A percentile compares a stretch with the other conserved stretches of the same genome.
phyloP scores from a whole-genome alignment of 2,797 vertebrate species.

The Pangasius sanitwongsei region DNA sequence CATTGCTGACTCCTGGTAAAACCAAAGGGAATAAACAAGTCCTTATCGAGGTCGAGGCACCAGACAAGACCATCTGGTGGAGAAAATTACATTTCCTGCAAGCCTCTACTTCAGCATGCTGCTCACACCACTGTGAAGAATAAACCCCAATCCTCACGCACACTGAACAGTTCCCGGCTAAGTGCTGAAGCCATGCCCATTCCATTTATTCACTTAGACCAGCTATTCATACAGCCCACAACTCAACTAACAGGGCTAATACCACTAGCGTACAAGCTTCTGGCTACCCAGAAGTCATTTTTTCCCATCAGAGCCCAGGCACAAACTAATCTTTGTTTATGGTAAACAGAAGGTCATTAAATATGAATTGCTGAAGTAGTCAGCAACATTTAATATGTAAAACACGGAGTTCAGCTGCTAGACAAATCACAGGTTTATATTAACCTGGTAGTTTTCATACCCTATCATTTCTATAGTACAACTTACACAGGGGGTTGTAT shows the following conservation, averaged over 20 bases:
- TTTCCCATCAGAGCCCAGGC: background rate
- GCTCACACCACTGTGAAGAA: conserved; percentile 49
- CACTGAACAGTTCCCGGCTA: conserved; percentile 27
- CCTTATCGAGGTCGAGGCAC: conserved; percentile 45
- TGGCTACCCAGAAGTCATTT: conserved; percentile 41
- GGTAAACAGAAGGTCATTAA: conserved; percentile 15
- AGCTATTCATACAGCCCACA: conserved; percentile 39
- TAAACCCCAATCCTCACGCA: conserved; percentile 36
- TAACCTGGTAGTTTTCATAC: no score
- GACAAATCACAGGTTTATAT: background rate
- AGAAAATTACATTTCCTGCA: conserved; percentile 58
- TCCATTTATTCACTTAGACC: conserved; percentile 40
- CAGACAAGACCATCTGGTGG: conserved; percentile 62
- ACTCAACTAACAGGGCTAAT: conserved; percentile 17
- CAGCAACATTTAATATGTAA: background rate
- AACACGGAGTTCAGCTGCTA: background rate
- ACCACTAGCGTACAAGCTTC: conserved; percentile 17
- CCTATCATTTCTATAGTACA: background rate
- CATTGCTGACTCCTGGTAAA: conserved; percentile 45
- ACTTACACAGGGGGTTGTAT: background rate
- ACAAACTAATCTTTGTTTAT: conserved; percentile 1
- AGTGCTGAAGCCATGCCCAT: conserved; percentile 45
- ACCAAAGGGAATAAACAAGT: conserved; percentile 51
- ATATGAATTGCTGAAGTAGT: background rate
- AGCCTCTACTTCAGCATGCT: conserved; percentile 47